phyloP scores from a whole-genome alignment of 2,888 invertebrate genomes.

The Nomada goodeniana region DNA sequence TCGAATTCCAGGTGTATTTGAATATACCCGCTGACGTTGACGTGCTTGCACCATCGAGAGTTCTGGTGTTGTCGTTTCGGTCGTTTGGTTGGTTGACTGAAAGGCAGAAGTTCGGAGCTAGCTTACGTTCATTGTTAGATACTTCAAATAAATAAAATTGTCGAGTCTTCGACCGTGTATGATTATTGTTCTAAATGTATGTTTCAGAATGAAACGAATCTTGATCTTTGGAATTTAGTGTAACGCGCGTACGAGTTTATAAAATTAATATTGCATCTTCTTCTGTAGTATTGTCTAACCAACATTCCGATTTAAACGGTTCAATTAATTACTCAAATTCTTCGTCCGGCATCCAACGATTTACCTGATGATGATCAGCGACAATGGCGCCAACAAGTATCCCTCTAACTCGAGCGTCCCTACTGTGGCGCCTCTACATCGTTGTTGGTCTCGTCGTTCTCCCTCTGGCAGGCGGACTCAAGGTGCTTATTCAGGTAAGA shows the following conservation, averaged over 20 bases:
- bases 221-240: too few species aligned
- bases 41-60: constrained; percentile 9
- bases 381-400: constrained; percentile 1
- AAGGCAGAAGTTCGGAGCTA: constrained; percentile 28
- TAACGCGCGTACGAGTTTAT: too few species aligned
- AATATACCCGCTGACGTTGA: constrained; percentile 40
- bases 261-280: too few species aligned
- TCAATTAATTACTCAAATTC: not conserved
- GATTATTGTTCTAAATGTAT: too few species aligned
- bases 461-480: constrained; percentile 94
- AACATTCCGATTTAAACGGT: too few species aligned
- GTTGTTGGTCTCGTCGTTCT: constrained; percentile 77
- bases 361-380: constrained; percentile 24
- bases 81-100: constrained; percentile 20
- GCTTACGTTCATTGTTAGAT: not conserved
- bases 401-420: not conserved
- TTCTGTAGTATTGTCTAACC: not conserved
- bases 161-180: too few species aligned
- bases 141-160: too few species aligned
- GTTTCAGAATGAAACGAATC: too few species aligned
- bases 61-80: constrained; percentile 1
- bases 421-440: constrained; percentile 74
- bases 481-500: constrained; percentile 98
- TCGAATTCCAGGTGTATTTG: constrained; percentile 36
- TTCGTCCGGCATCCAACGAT: not conserved